Percentiles rank a stretch among this genome's conserved stretches.
phyloP scores from a whole-genome alignment of 2,888 invertebrate species.

The Trachelus tabidus region DNA sequence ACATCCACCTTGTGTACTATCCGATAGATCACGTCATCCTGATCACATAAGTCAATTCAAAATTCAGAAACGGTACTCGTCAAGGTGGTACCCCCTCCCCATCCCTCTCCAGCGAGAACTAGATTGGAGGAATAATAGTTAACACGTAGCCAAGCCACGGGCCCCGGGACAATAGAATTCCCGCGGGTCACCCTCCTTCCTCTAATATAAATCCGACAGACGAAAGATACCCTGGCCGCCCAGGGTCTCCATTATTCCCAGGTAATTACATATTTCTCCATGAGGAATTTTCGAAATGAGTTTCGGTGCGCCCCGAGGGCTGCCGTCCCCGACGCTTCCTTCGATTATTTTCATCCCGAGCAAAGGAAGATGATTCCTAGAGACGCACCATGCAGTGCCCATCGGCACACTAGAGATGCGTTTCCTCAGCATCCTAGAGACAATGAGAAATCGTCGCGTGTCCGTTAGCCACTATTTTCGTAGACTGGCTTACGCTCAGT shows the following conservation, averaged over 20 bases:
- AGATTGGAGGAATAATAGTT: constrained; percentile 28
- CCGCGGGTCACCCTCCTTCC: constrained; percentile 3
- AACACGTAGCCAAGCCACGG: constrained; percentile 22
- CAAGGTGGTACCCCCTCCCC: no score
- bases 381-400: no score
- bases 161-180: constrained; percentile 32
- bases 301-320: constrained; percentile 29
- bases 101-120: background rate
- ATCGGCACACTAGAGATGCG: no score
- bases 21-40: no score
- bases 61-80: no score
- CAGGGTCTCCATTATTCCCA: constrained; percentile 47
- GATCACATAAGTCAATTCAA: no score
- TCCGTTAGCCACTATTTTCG: no score
- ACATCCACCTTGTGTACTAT: no score
- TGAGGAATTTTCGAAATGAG: constrained; percentile 50
- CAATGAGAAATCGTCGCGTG: no score
- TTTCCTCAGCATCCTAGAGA: no score
- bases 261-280: constrained; percentile 49
- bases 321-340: background rate
- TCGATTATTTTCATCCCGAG: background rate
- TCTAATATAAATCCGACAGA: constrained; percentile 12
- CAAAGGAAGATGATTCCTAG: no score
- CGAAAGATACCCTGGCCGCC: constrained; percentile 36
- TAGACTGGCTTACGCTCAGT: no score